Percentiles rank a stretch among this genome's conserved stretches.
phyloP scores from a whole-genome alignment of 2,113 vertebrate species.

The Edolisoma coerulescens region DNA sequence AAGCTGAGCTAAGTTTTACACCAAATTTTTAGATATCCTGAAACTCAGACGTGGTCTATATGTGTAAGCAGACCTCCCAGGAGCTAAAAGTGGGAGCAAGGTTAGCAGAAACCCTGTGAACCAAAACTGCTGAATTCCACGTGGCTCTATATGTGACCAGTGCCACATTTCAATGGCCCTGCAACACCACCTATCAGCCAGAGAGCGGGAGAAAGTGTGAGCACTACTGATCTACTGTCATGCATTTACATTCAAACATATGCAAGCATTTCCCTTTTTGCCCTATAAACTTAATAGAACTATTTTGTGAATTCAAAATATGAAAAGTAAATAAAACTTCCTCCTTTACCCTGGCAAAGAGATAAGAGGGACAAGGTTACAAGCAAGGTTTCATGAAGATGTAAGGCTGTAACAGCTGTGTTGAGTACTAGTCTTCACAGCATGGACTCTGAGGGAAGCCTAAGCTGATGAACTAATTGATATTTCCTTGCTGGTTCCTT shows the following conservation, averaged over 20 bases:
- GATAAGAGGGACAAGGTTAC: background rate
- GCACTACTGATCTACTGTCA: background rate
- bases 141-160: fast-evolving
- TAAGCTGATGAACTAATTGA: background rate
- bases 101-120: background rate
- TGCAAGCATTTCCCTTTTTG: background rate
- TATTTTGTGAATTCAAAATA: background rate
- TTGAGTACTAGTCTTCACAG: background rate
- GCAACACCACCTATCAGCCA: background rate
- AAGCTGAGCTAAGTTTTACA: background rate
- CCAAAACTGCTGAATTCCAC: background rate
- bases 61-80: background rate
- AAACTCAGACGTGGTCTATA: background rate
- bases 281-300: background rate
- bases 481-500: background rate
- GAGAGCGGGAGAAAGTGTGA: background rate
- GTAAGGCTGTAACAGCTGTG: background rate
- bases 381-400: background rate
- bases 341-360: background rate
- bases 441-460: background rate
- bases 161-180: background rate
- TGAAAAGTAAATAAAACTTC: background rate
- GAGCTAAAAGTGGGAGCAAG: background rate
- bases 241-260: background rate
- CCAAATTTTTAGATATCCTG: background rate